Percentiles rank a stretch among this genome's conserved stretches.
phyloP scores from a whole-genome alignment of 2,797 vertebrate genomes.

The Parotocinclus haroldoi region DNA sequence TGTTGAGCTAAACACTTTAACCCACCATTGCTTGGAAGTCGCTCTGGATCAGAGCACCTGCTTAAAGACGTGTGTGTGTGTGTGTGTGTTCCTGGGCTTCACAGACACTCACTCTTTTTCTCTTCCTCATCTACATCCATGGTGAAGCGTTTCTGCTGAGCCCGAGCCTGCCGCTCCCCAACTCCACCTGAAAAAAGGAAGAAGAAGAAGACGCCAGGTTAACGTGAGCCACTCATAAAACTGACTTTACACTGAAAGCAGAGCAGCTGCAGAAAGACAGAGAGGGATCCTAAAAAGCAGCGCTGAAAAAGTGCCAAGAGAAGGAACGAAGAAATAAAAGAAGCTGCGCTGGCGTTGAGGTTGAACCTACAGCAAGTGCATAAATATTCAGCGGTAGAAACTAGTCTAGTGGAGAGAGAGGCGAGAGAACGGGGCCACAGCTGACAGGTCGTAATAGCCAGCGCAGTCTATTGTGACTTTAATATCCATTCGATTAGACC shows the following conservation, averaged over 20 bases:
- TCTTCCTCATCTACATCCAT: constrained; percentile 95
- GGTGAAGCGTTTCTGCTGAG: constrained; percentile 71
- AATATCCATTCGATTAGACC: constrained; percentile 74
- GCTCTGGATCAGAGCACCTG: too few species aligned
- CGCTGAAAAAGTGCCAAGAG: constrained; percentile 1
- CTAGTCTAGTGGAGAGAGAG: constrained; percentile 60
- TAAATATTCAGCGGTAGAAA: constrained; percentile 72
- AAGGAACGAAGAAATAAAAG: constrained; percentile 23
- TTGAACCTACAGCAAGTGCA: constrained; percentile 59
- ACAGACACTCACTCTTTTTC: constrained; percentile 91
- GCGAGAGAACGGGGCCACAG: constrained; percentile 37
- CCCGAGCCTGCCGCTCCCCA: constrained; percentile 68
- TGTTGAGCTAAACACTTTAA: too few species aligned
- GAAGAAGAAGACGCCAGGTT: not conserved
- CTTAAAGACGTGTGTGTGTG: not conserved
- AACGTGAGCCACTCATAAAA: not conserved
- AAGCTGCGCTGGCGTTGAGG: constrained; percentile 32
- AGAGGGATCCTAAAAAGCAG: constrained; percentile 1
- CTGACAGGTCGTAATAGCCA: constrained; percentile 73
- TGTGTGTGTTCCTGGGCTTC: constrained; percentile 1
- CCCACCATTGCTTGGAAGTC: too few species aligned
- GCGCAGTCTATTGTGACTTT: constrained; percentile 75
- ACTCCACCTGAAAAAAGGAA: constrained; percentile 74
- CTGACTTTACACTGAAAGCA: not conserved
- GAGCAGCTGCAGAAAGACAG: constrained; percentile 40